Conservation (phyloP, 1,140 invertebrate genomes). For the Drosophila ercepeae region DNA sequence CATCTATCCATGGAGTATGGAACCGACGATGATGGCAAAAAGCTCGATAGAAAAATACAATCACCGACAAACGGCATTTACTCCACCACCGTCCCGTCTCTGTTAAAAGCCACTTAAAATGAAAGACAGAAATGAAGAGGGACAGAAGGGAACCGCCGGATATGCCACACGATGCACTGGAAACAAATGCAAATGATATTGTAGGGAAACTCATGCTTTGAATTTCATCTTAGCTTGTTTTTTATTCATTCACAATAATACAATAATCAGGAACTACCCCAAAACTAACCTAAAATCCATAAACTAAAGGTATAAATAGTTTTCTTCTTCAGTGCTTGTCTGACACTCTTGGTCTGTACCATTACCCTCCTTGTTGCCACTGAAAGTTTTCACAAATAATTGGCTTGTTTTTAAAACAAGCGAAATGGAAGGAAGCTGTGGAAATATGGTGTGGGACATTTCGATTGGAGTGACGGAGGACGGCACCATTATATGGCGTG, state of each 20-base stretch:
- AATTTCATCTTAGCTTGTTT: too few relatives aligned
- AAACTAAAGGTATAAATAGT: too few relatives aligned
- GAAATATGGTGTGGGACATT: constrained; percentile 18
- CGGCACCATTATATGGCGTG: constrained; percentile 2
- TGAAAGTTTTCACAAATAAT: constrained; percentile 65
- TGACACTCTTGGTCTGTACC: constrained; percentile 19
- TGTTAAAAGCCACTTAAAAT: constrained; percentile 67
- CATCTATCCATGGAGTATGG: constrained; percentile 56
- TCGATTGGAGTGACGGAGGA: constrained; percentile 1
- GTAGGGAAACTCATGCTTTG: too few relatives aligned
- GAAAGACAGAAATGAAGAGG: constrained; percentile 3
- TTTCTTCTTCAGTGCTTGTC: background rate
- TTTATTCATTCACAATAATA: too few relatives aligned
- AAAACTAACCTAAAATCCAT: too few relatives aligned
- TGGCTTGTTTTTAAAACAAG: constrained; percentile 67
- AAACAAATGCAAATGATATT: background rate
- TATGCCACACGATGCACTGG: constrained; percentile 2
- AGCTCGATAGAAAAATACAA: constrained; percentile 69
- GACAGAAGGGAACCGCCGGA: background rate
- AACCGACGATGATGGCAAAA: constrained; percentile 49
- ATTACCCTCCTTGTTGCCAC: background rate
- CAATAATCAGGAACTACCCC: too few relatives aligned
- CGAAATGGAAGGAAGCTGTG: constrained; percentile 31
- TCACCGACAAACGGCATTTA: constrained; percentile 45
- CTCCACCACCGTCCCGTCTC: constrained; percentile 16